Base-by-base conservation (phyloP, 2,797 vertebrate genomes). In the Petrocephalus schoutedeni region DNA sequence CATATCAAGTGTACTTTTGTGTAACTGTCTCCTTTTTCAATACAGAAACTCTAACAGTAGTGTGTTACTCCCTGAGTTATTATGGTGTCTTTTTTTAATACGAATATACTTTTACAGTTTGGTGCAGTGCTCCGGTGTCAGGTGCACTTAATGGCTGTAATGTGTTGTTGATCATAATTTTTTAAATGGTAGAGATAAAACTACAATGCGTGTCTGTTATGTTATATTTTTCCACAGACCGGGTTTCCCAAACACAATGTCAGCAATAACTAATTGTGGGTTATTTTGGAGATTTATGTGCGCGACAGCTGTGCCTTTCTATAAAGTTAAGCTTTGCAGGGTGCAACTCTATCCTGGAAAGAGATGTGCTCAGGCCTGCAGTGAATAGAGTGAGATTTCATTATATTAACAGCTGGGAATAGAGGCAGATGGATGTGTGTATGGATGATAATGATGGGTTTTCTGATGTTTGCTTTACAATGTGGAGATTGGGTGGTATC, bases 1-100 rank as follows among this genome's bases (percentile, higher is more conserved):
- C n/a, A 86, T 45, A 57, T 89, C 61, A 51, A 64, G 54, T 87
- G 57, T 87, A 83, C 45, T 82, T 80, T 87, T 82, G 56, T 87
- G 41, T 74, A 8, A 19, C 32, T 56, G 45, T 86, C 10, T 88
- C 59, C 1, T 85, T 86, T 85, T 82, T 28, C 74, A 77, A 87
- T 6, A 82, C 56, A 57, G 74, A 82, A 83, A 82, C 16, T 49
- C 74, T 80, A 80, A 80, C 74, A 80, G 41, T 45, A 21, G 36
- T 14, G 4, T 61, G 56, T 49, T 16, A 77, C 58, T 5, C 19
- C 10, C 54, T 8, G 9, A 21, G 16, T 87, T 16, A 6, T 32
- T 80, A 58, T 49, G 5, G 41, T 19, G 28, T 28, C 4, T 45
- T 87, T 32, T 67, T 71, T 87, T 87, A 3, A 49, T 36, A 7